Conservation (phyloP, 2,797 vertebrate species). For the Manis pentadactyla region DNA sequence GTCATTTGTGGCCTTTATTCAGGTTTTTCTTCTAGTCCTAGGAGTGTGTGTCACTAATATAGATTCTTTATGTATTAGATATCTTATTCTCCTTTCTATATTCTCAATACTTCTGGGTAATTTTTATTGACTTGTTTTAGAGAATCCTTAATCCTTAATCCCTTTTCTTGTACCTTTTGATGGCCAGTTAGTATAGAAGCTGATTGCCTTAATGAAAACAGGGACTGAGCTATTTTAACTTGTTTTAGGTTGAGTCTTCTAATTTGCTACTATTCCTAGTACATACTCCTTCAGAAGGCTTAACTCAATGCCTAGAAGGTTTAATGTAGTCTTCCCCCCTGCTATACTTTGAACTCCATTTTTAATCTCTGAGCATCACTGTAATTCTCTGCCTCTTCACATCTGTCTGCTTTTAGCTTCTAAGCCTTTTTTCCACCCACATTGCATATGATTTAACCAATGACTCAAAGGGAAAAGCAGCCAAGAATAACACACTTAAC, state of each 20-base stretch:
- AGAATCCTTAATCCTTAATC: neutral
- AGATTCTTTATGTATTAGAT: neutral
- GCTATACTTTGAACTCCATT: neutral
- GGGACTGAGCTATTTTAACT: neutral
- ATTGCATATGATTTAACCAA: neutral
- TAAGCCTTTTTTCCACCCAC: neutral
- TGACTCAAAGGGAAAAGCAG: neutral
- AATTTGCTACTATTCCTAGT: neutral
- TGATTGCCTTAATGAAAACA: neutral
- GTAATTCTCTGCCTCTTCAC: neutral
- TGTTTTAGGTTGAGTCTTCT: neutral
- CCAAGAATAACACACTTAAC: constrained; percentile 38
- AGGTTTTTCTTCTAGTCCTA: neutral
- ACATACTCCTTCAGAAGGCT: neutral
- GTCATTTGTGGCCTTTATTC: neutral
- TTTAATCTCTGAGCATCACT: neutral
- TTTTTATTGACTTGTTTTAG: neutral
- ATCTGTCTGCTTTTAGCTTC: constrained; percentile 43
- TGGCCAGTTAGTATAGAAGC: neutral
- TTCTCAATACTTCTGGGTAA: neutral
- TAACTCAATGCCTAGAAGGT: neutral
- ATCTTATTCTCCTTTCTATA: neutral
- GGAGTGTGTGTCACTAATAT: neutral
- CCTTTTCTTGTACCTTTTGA: neutral
- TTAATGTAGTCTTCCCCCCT: neutral